Evolutionary conservation across 2,888 invertebrate genomes (phyloP), one percentile per base, ranked within the genome.

Genomic region (Abscondita cerata): DNA sequence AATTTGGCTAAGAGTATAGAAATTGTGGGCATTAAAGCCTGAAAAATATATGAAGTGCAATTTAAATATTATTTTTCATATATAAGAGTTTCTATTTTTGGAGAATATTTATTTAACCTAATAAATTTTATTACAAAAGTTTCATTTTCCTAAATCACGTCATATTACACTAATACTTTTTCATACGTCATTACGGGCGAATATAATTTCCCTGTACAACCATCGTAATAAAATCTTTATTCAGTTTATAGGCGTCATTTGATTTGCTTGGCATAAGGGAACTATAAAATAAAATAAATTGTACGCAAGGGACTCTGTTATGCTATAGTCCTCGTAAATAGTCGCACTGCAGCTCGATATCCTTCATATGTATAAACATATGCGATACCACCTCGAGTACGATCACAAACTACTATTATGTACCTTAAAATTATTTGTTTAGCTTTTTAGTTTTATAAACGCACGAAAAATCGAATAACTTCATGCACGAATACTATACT

Each of bases 291-390:
- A 59, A 59, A 47, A 38, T 53, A 33, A 44, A 52, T 38, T 47
- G 53, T 53, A 52, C 59, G 15, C 46, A 36, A 47, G 52, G 46
- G 59, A 59, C 53, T 5, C 9, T 13, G 38, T 25, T 19, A 18
- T 34, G 36, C 25, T 31, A 33, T 25, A 36, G 34, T 44, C 53
- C 19, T 40, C 15, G 34, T 56, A 44, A n/a, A 31, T 48, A 16
- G 38, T 52, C 59, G 61, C 61, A 62, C 56, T 31, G 51, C 46
- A 62, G 64, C 51, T 31, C 64, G 65, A 66, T 62, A 62, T 62
- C 56, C 41, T 54, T 56, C 68, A 62, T 68, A 68, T 68, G 68
- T 54, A n/a, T n/a, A 47, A 38, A 53, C 68, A 68, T 68, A 68
- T 62, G 68, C 48, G 65, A 58, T 56, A 62, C 66, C 63, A 65